Evolutionary conservation across 2,797 vertebrate species (phyloP).

Genomic region (Strix occidentalis): DNA sequence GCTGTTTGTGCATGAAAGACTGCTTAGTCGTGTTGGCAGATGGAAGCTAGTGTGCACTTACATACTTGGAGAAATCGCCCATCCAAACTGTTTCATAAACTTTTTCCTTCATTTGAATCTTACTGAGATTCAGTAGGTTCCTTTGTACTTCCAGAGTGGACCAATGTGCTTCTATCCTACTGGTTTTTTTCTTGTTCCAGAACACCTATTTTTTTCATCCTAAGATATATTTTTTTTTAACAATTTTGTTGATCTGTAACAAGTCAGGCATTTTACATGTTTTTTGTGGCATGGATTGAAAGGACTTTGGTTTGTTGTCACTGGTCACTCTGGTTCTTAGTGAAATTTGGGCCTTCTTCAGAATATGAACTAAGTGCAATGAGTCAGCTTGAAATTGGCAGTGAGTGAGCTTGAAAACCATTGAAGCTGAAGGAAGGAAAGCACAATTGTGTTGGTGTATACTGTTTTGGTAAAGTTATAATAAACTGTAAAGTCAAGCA

Average conservation of each 20-base stretch:
- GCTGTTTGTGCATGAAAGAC: background rate
- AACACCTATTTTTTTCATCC: background rate
- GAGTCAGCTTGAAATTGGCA: background rate
- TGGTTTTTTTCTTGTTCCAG: background rate
- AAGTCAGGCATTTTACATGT: background rate
- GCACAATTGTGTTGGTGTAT: background rate
- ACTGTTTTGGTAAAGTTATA: background rate
- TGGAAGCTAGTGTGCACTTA: fast-evolving
- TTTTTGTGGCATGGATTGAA: background rate
- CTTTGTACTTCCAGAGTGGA: background rate
- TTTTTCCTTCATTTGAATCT: background rate
- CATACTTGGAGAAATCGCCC: background rate
- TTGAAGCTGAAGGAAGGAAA: background rate
- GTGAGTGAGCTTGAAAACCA: background rate
- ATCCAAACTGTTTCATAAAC: background rate
- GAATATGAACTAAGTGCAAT: background rate
- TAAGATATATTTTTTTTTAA: background rate
- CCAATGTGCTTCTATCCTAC: fast-evolving
- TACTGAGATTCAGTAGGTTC: background rate
- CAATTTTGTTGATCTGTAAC: background rate
- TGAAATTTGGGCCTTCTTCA: background rate
- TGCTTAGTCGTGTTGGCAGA: background rate
- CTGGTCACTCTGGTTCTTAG: background rate
- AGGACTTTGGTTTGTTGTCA: background rate
- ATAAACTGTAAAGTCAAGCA: background rate